Base-by-base conservation (phyloP, 2,113 vertebrate genomes). In the Ceratotherium simum region DNA sequence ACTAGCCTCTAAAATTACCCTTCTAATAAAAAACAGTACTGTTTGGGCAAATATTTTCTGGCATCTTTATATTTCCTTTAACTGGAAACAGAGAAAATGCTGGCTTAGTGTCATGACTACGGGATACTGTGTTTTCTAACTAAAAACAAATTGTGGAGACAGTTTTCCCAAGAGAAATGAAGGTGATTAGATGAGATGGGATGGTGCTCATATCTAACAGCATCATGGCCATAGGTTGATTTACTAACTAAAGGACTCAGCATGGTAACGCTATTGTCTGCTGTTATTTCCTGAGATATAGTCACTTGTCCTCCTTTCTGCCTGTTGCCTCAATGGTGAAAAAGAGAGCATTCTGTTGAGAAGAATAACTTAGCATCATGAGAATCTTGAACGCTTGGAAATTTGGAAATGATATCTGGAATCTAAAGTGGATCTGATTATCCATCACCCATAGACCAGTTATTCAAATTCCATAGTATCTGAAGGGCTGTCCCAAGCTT, bases 1-100 rank as follows among this genome's bases (percentile, higher is more conserved):
- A 10, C 82, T 60, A 85, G 78, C 27, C 90, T 96, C 5, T 94
- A 33, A 94, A 98, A 95, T 89, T 95, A 54, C 73, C 72, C 65
- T 89, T 93, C 89, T 98, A 98, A 98, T 98, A 96, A 96, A 96
- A 98, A 98, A n/a, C 95, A 98, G 95, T 85, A 88, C 80, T 10
- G 33, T 94, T 97, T 93, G 98, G 88, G 96, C 95, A 98, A 89
- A 90, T 97, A 79, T 75, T 98, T 83, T 97, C 92, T 97, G 96
- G 72, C 96, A 96, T 96, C 94, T 97, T 97, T 97, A 62, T 84
- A 58, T 64, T 91, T 96, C 95, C 95, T 96, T 90, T 98, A 98
- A 98, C 94, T 96, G 85, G 96, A 97, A 98, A 97, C 78, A 97
- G 62, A 89, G 89, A 98, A 97, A 97, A 91, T 82, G 36, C 90